Conservation (phyloP, 2,797 vertebrate species). For the Amblyraja radiata region DNA sequence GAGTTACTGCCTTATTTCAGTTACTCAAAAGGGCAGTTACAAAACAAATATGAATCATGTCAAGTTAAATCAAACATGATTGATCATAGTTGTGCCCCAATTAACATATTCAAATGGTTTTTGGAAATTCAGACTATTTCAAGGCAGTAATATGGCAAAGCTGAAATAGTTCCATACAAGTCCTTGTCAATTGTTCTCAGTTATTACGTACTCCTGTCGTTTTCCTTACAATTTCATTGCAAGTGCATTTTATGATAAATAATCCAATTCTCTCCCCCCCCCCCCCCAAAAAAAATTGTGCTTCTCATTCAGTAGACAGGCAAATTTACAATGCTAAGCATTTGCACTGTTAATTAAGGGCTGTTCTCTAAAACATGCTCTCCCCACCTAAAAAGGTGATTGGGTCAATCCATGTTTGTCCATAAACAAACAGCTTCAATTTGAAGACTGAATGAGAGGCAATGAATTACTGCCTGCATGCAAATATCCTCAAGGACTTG, state of each 20-base stretch:
- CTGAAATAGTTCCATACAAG: background rate
- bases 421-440: background rate
- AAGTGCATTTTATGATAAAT: conserved; percentile 21
- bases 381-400: background rate
- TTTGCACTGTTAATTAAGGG: background rate
- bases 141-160: background rate
- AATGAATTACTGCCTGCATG: background rate
- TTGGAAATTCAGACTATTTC: background rate
- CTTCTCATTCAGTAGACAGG: background rate
- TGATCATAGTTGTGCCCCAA: background rate
- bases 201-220: background rate
- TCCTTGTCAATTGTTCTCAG: background rate
- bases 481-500: conserved; percentile 12
- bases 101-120: background rate
- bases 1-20: background rate
- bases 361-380: no score
- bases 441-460: background rate
- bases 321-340: background rate
- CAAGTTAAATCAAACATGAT: background rate
- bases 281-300: no score
- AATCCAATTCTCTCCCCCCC: background rate
- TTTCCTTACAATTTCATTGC: background rate
- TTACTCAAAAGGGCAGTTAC: background rate
- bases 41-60: background rate
- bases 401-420: background rate